Evolutionary conservation across 1,140 invertebrate species (phyloP).

Genomic region (Tenebrio molitor): DNA sequence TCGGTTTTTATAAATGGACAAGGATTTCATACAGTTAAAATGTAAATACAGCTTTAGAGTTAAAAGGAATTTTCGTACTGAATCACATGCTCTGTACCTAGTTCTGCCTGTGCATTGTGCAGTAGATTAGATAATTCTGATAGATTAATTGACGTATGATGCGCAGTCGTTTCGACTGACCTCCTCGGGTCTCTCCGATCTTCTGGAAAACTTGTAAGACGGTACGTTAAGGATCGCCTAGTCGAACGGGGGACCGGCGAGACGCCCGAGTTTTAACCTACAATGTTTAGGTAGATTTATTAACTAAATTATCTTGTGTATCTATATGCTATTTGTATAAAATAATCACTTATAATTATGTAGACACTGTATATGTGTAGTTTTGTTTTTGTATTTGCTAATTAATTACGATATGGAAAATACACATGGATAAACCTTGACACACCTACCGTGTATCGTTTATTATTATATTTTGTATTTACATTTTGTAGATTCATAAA

Average conservation of each 20-base stretch:
- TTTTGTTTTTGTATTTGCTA: conserved; percentile 67
- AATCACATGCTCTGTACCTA: conserved; percentile 59
- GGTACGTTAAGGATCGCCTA: conserved; percentile 64
- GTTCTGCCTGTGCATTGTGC: conserved; percentile 59
- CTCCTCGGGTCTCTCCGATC: conserved; percentile 40
- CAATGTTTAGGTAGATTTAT: conserved; percentile 60
- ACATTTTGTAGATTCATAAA: conserved; percentile 46
- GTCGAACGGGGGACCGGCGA: conserved; percentile 41
- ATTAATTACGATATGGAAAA: conserved; percentile 63
- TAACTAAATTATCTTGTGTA: conserved; percentile 67
- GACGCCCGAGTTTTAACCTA: conserved; percentile 43
- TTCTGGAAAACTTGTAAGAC: conserved; percentile 54
- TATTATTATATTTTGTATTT: conserved; percentile 48
- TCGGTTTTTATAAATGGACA: conserved; percentile 45
- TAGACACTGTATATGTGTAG: conserved; percentile 67
- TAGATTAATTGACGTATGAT: conserved; percentile 60
- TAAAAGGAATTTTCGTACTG: conserved; percentile 55
- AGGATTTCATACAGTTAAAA: conserved; percentile 44
- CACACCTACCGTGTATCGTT: conserved; percentile 40
- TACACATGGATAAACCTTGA: conserved; percentile 62
- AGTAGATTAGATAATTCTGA: conserved; percentile 51
- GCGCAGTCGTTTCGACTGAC: conserved; percentile 60
- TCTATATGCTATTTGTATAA: conserved; percentile 66
- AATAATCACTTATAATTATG: conserved; percentile 64
- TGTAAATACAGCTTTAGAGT: conserved; percentile 57